Conservation (phyloP, 2,113 vertebrate species). For the rabbit (Oryctolagus cuniculus) region DNA sequence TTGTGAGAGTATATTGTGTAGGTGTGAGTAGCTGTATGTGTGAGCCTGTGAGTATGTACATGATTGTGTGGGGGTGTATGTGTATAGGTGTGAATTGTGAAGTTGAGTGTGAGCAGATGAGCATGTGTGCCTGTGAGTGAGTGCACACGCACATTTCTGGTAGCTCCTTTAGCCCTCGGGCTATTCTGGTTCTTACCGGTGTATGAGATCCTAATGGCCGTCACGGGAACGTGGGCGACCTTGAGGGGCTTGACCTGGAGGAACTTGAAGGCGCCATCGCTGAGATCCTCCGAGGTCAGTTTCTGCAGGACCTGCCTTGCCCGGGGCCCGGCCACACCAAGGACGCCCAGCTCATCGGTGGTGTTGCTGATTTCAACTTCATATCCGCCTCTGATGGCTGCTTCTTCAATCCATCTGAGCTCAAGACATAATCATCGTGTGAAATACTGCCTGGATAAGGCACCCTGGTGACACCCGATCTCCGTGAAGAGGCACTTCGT, state of each 20-base stretch:
- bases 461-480: neutral
- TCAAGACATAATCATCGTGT: neutral
- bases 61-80: no score
- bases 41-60: no score
- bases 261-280: constrained; percentile 93
- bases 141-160: neutral
- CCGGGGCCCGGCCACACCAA: constrained; percentile 94
- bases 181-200: constrained; percentile 89
- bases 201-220: constrained; percentile 97
- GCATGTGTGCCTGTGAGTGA: no score
- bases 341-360: constrained; percentile 94
- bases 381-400: constrained; percentile 87
- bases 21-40: neutral
- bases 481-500: constrained; percentile 11
- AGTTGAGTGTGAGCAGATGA: no score
- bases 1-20: neutral
- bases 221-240: constrained; percentile 89
- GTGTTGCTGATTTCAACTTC: constrained; percentile 92
- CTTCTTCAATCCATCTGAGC: constrained; percentile 95
- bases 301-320: constrained; percentile 95
- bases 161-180: neutral
- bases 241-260: constrained; percentile 93
- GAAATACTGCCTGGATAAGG: constrained; percentile 48
- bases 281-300: constrained; percentile 93
- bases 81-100: no score